phyloP scores from a whole-genome alignment of 2,797 vertebrate species.

The Macropodus opercularis region DNA sequence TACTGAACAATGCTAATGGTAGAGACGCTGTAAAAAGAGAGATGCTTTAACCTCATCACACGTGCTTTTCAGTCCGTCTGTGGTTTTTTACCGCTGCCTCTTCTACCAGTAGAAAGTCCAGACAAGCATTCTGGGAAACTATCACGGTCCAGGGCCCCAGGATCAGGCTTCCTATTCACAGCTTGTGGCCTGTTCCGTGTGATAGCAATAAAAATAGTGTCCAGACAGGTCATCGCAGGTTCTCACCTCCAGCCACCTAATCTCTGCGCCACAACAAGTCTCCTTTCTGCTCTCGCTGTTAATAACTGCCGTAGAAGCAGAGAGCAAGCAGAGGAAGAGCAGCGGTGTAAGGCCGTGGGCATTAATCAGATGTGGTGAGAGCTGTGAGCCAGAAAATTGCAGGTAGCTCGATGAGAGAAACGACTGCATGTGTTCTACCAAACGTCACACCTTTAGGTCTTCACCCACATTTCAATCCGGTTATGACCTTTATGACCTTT shows the following conservation, averaged over 20 bases:
- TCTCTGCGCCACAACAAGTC: constrained; percentile 52
- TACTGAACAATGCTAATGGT: constrained; percentile 21
- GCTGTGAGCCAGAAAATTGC: constrained; percentile 29
- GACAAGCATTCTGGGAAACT: constrained; percentile 8
- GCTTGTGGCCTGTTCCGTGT: too few relatives aligned
- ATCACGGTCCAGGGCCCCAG: too few relatives aligned
- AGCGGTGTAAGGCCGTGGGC: constrained; percentile 36
- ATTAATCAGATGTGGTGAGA: constrained; percentile 51
- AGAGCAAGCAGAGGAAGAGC: constrained; percentile 36
- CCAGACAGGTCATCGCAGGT: constrained; percentile 15
- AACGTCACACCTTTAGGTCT: too few relatives aligned
- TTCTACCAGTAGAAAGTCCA: constrained; percentile 11
- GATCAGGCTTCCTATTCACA: too few relatives aligned
- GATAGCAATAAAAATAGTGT: neutral
- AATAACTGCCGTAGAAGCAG: constrained; percentile 41
- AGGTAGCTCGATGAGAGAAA: too few relatives aligned
- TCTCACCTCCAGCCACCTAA: constrained; percentile 25
- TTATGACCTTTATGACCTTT: too few relatives aligned
- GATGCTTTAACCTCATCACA: constrained; percentile 35
- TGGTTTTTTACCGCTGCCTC: too few relatives aligned
- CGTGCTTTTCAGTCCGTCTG: constrained; percentile 36
- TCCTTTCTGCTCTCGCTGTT: constrained; percentile 41
- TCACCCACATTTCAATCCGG: too few relatives aligned
- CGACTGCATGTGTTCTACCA: too few relatives aligned
- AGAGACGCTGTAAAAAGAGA: constrained; percentile 23